Conservation (phyloP, 2,113 vertebrate species). For the Ptilorrhoa leucosticta region DNA sequence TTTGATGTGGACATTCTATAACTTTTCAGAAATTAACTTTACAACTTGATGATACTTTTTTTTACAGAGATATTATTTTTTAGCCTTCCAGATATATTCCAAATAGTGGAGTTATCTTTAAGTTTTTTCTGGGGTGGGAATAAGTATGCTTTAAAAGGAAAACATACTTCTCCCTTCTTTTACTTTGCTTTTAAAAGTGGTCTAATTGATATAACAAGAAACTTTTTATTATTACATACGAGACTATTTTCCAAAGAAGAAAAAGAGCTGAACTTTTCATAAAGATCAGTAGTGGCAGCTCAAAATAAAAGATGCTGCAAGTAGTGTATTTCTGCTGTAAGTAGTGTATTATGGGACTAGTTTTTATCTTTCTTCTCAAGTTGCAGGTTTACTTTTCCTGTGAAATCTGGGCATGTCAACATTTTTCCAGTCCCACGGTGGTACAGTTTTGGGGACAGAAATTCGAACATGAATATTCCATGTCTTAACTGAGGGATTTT, state of each 20-base stretch:
- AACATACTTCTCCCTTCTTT: not conserved
- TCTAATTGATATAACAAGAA: not conserved
- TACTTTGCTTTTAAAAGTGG: not conserved
- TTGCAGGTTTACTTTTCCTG: not conserved
- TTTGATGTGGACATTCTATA: not conserved
- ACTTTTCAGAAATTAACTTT: not conserved
- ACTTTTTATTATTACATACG: not conserved
- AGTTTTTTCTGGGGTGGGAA: rapidly evolving
- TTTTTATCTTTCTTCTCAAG: not conserved
- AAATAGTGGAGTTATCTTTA: not conserved
- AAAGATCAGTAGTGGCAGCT: not conserved
- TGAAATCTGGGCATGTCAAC: not conserved
- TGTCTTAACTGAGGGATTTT: not conserved
- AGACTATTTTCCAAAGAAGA: not conserved
- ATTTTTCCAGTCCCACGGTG: not conserved
- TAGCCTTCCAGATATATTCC: not conserved
- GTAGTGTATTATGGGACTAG: not conserved
- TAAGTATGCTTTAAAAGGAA: not conserved
- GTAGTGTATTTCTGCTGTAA: not conserved
- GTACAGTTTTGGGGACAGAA: not conserved
- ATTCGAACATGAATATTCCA: not conserved
- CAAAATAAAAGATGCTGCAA: not conserved
- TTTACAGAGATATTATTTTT: not conserved
- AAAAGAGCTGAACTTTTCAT: not conserved
- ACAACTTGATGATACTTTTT: not conserved